A percentile compares a stretch with the other conserved stretches of the same genome.
phyloP scores from a whole-genome alignment of 2,888 invertebrate genomes.

The Mantis religiosa region DNA sequence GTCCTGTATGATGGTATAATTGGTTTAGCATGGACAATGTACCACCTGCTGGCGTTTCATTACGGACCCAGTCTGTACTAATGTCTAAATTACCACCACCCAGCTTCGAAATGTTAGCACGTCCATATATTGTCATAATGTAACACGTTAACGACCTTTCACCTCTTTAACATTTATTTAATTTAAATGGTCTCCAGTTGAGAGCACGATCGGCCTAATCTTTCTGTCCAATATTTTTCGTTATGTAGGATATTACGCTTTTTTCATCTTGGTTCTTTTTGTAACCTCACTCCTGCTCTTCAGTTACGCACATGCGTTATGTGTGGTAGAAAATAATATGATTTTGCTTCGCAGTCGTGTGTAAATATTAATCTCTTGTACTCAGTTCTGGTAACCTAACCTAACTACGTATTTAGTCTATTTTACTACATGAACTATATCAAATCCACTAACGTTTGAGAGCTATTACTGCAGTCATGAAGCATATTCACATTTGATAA shows the following conservation, averaged over 20 bases:
- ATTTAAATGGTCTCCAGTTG: not conserved
- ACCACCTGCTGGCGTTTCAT: not conserved
- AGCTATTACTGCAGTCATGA: too few species aligned
- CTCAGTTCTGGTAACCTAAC: too few species aligned
- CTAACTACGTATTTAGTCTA: too few species aligned
- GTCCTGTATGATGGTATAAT: not conserved
- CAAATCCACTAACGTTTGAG: too few species aligned
- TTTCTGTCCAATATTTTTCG: not conserved
- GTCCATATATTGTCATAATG: not conserved
- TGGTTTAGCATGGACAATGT: not conserved
- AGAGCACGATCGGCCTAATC: not conserved
- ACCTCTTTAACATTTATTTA: not conserved
- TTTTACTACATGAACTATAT: too few species aligned
- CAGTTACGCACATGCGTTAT: too few species aligned
- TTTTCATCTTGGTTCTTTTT: not conserved
- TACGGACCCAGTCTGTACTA: not conserved
- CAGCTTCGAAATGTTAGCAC: not conserved
- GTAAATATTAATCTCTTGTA: too few species aligned
- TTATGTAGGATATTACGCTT: not conserved
- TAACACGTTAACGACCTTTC: not conserved
- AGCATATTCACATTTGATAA: too few species aligned
- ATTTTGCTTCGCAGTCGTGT: too few species aligned
- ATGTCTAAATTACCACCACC: not conserved
- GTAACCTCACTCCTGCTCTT: too few species aligned
- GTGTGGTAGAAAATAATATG: too few species aligned